Base-by-base conservation (phyloP, 2,797 vertebrate species). In the Premnoplex brunnescens region DNA sequence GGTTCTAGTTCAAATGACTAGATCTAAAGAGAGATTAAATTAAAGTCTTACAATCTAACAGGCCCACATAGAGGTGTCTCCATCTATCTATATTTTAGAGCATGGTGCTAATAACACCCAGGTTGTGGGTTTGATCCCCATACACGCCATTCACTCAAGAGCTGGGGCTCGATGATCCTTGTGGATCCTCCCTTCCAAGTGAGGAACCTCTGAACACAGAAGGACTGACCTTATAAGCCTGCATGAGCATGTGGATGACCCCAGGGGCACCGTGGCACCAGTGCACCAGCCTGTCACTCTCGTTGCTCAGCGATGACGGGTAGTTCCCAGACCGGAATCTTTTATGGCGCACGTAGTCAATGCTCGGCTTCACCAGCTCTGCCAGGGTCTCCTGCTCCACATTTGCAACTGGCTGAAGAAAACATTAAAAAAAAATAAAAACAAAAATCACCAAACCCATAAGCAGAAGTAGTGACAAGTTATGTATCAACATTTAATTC, bases 191-290 rank as follows among this genome's bases (percentile, higher is more conserved):
- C 13, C 27, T 24, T 52, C 22, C 52, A 52, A 23, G 24, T 32
- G 46, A 54, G 46, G 18, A 52, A 54, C 52, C 34, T 54, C 21
- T 71, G 64, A 39, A 17, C 6, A 37, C 5, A 32, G n/a, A 39
- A 56, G 7, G 8, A 90, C 91, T 98, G 91, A 99, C 99, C 98
- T 98, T 98, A 60, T 99, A 96, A 4, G 99, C 99, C 95, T 99
- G 98, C 92, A 99, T 94, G 37, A 99, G 98, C 98, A 99, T 97
- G 76, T 99, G 99, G 94, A 99, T 96, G 78, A 99, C 98, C 1
- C 99, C 99, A 0, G 99, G 98, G 4, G 99, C 99, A 10, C 99
- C 99, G 1, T 99, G 99, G 91, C 99, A 99, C 99, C 99, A 99
- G 91, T 99, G 99, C 13, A 99, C 99, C 95, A 99, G 97, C 3